These are phyloP conservation scores for Alces alces DNA, from an alignment of 2,113 vertebrate genomes.

Conservation along the genomic window DNA sequence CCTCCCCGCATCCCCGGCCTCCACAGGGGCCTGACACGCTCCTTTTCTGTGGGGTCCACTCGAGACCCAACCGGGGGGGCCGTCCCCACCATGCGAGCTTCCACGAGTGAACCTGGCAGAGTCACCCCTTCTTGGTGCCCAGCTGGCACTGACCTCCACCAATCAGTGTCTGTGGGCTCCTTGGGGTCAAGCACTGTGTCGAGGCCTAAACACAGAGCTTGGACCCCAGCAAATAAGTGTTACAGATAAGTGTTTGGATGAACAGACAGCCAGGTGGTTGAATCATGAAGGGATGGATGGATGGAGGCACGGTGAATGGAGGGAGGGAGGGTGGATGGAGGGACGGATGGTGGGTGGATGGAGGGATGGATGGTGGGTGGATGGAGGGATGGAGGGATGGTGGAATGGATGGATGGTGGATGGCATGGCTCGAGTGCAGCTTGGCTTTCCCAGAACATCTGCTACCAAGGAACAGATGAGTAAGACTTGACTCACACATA, in stretches of 20 bases:
- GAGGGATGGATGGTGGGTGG: too few relatives aligned
- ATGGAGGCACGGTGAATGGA: too few relatives aligned
- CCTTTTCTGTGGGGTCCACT: not conserved
- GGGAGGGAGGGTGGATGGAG: not conserved
- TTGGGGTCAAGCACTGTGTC: not conserved
- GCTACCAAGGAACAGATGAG: not conserved
- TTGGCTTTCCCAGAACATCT: not conserved
- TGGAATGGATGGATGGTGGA: not conserved
- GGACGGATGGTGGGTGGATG: not conserved
- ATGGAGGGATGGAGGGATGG: not conserved
- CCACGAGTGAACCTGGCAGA: not conserved
- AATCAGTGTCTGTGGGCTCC: not conserved
- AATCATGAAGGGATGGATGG: not conserved
- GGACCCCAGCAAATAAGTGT: not conserved
- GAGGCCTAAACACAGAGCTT: not conserved
- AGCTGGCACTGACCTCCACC: not conserved
- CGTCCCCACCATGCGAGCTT: not conserved
- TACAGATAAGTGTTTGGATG: not conserved
- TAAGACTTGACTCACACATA: not conserved
- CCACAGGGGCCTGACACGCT: not conserved
- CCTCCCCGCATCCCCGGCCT: not conserved
- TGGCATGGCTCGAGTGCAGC: not conserved
- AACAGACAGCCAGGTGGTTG: not conserved
- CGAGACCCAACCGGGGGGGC: not conserved
- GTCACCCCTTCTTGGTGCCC: not conserved